Evolutionary conservation across 1,140 invertebrate species (phyloP).

Genomic region (Cydia strobilella): DNA sequence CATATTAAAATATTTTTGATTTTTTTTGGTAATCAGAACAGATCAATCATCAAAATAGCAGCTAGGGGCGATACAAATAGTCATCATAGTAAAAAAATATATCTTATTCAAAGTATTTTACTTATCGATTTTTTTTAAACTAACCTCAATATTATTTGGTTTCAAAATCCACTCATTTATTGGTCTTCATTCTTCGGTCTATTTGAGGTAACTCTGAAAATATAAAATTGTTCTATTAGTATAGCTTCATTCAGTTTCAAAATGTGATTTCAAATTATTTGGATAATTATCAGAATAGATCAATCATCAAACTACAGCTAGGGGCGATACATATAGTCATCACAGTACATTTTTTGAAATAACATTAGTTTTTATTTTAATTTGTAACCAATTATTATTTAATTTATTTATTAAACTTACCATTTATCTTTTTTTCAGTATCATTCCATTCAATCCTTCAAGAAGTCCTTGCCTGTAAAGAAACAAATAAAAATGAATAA

Average conservation of each 20-base stretch:
- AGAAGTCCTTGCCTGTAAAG: no score
- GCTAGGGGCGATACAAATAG: constrained; percentile 29
- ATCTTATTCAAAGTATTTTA: no score
- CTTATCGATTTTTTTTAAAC: neutral
- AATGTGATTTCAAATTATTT: neutral
- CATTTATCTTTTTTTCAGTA: neutral
- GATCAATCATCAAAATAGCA: constrained; percentile 29
- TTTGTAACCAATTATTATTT: no score
- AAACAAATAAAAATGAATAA: no score
- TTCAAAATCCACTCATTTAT: neutral
- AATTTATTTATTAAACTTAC: no score
- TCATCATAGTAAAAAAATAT: neutral
- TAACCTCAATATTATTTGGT: neutral
- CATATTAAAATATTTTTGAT: neutral
- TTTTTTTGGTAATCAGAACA: constrained; percentile 10
- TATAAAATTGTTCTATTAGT: neutral
- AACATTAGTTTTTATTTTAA: neutral
- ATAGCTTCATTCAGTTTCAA: neutral
- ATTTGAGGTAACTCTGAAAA: neutral
- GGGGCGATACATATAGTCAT: constrained; percentile 21
- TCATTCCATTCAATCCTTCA: neutral
- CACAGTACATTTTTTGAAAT: neutral
- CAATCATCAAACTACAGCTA: constrained; percentile 1
- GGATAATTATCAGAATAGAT: neutral
- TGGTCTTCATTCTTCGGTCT: neutral